Percentiles rank a stretch among this genome's conserved stretches.
These are phyloP conservation scores for Aplodontia rufa DNA, from an alignment of 2,113 vertebrate genomes.

Conservation along the genomic window DNA sequence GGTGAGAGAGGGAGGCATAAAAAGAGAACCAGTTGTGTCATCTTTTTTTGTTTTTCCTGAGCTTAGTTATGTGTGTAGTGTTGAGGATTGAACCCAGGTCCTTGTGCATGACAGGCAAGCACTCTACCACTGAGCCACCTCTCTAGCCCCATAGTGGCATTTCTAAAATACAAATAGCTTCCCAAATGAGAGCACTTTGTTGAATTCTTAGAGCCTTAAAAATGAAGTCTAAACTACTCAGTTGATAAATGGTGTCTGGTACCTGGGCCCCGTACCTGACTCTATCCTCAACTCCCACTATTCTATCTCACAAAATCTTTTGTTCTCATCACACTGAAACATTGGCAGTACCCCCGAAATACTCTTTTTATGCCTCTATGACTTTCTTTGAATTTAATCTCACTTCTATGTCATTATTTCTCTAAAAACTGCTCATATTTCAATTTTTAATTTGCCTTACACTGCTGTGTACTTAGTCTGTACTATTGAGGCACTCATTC, in stretches of 20 bases:
- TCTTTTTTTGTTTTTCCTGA: too few species aligned
- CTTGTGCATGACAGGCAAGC: too few species aligned
- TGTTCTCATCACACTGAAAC: not conserved
- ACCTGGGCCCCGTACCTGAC: not conserved
- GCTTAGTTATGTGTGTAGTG: too few species aligned
- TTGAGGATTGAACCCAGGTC: too few species aligned
- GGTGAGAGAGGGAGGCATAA: too few species aligned
- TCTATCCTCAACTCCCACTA: not conserved
- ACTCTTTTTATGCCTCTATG: not conserved
- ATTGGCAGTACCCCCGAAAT: not conserved
- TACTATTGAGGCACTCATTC: not conserved
- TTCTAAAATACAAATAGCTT: conserved; percentile 11
- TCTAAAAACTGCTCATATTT: not conserved
- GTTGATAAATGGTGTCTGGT: not conserved
- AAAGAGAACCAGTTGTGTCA: too few species aligned
- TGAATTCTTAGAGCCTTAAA: not conserved
- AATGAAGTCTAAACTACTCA: not conserved
- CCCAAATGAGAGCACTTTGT: not conserved
- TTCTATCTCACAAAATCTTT: not conserved
- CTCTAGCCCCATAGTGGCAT: not conserved
- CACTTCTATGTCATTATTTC: not conserved
- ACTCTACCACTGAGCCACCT: too few species aligned
- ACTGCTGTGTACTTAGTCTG: not conserved
- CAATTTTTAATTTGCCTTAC: not conserved
- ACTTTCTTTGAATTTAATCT: not conserved